Evolutionary conservation across 2,888 invertebrate species (phyloP).

Genomic region (Drosophila nr. fundita): DNA sequence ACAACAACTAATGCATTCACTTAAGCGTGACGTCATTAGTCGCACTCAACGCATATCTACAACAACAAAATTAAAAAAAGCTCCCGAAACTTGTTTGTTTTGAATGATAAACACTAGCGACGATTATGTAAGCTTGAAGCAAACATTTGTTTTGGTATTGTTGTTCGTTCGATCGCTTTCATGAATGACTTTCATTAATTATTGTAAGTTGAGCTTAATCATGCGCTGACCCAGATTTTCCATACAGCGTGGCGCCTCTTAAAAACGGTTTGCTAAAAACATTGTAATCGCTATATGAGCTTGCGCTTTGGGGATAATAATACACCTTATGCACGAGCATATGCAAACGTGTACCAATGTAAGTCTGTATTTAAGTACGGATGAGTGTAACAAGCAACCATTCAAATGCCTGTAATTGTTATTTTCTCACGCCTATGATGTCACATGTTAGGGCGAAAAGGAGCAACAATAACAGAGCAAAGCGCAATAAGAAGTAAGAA

Average conservation of each 20-base stretch:
- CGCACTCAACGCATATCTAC: slow-evolving; percentile 24
- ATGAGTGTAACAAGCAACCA: slow-evolving; percentile 21
- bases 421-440: slow-evolving; percentile 77
- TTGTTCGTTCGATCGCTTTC: slow-evolving; percentile 45
- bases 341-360: neutral
- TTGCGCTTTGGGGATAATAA: slow-evolving; percentile 14
- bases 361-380: slow-evolving; percentile 1
- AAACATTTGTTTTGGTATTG: slow-evolving; percentile 63
- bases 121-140: slow-evolving; percentile 67
- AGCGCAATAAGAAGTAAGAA: slow-evolving; percentile 58
- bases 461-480: slow-evolving; percentile 39
- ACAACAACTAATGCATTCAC: slow-evolving; percentile 59
- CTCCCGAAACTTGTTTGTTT: slow-evolving; percentile 62
- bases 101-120: slow-evolving; percentile 42
- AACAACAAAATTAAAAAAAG: slow-evolving; percentile 23
- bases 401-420: slow-evolving; percentile 47
- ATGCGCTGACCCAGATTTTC: slow-evolving; percentile 66
- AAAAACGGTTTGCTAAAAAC: slow-evolving; percentile 27
- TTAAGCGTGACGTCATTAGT: slow-evolving; percentile 70
- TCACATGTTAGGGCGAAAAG: slow-evolving; percentile 54
- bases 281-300: slow-evolving; percentile 39
- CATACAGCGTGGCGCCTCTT: slow-evolving; percentile 13
- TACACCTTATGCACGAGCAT: neutral
- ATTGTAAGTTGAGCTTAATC: slow-evolving; percentile 63
- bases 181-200: slow-evolving; percentile 73